Evolutionary conservation across 2,797 vertebrate species (phyloP), one percentile per base, ranked within the genome.

Genomic region (Myripristis jacobus): DNA sequence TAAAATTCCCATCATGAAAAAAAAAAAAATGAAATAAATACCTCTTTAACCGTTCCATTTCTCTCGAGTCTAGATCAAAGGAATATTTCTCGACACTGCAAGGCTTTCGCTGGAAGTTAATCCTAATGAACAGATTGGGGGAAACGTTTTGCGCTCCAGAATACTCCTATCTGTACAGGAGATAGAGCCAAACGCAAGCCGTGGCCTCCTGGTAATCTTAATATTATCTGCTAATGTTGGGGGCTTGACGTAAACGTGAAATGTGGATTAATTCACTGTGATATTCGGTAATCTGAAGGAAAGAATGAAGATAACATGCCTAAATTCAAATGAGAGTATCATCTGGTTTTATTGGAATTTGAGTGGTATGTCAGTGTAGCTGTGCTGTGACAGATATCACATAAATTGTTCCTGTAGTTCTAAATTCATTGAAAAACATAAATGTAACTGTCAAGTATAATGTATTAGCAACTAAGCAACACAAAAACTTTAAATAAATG

Each of bases 271-370:
- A 5, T 9, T 10, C 18, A 27, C 56, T 31, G 48, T 53, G 1
- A 55, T 18, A 63, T 60, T 11, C 48, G 29, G 50, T 46, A 22
- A 44, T 34, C 58, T n/a, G 4, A 56, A 52, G 50, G 46, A 65
- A 85, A 53, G 9, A 74, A 62, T 70, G 63, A 64, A 22, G n/a
- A 79, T 55, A 47, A 55, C 55, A 44, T 0, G n/a, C 12, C 48
- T 67, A n/a, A 53, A 73, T 64, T 44, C n/a, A 50, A 73, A 60
- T 50, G 21, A 60, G 27, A 41, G 13, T 2, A 67, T 51, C 56
- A 41, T 13, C 74, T 55, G n/a, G 24, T 69, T 89, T 88, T 83
- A 87, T 60, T 80, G 53, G 44, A 84, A 16, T 55, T 4, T 66
- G 66, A 75, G 43, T 50, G 53, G 31, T 64, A 38, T 66, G 50